These are phyloP conservation scores for Gavialis gangeticus DNA, from an alignment of 2,113 vertebrate genomes.

Conservation along the genomic window DNA sequence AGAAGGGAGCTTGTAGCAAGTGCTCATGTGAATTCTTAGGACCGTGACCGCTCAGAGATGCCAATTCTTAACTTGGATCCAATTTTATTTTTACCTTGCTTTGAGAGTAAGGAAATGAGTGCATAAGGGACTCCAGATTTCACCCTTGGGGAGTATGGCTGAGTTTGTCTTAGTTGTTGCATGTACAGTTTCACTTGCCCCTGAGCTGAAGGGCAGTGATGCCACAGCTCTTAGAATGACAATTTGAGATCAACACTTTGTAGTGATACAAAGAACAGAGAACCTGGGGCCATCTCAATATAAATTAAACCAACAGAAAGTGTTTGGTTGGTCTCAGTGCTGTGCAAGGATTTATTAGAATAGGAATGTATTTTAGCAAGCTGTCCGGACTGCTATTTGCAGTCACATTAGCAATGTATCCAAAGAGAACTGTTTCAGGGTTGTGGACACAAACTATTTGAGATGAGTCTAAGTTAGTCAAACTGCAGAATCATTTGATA, in stretches of 20 bases:
- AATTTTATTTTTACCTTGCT: neutral
- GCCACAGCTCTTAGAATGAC: neutral
- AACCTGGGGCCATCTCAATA: conserved; percentile 55
- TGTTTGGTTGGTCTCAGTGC: conserved; percentile 59
- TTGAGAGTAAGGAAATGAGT: neutral
- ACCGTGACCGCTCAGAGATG: neutral
- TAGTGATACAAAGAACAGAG: neutral
- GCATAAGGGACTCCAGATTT: neutral
- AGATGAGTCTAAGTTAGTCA: neutral
- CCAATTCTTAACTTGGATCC: neutral
- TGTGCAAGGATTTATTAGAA: conserved; percentile 65
- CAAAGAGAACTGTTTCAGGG: neutral
- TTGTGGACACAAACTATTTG: neutral
- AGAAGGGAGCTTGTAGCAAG: neutral
- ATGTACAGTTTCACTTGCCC: neutral
- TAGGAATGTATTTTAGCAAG: conserved; percentile 48
- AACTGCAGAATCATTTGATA: neutral
- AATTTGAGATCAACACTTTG: neutral
- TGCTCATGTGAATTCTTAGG: neutral
- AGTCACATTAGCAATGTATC: neutral
- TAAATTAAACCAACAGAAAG: conserved; percentile 58
- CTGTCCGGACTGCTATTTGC: conserved; percentile 23
- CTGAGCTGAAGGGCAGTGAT: neutral
- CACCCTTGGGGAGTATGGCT: neutral
- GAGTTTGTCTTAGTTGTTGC: neutral